Conservation (phyloP, 1,140 invertebrate species). For the Drosophila arawakana region DNA sequence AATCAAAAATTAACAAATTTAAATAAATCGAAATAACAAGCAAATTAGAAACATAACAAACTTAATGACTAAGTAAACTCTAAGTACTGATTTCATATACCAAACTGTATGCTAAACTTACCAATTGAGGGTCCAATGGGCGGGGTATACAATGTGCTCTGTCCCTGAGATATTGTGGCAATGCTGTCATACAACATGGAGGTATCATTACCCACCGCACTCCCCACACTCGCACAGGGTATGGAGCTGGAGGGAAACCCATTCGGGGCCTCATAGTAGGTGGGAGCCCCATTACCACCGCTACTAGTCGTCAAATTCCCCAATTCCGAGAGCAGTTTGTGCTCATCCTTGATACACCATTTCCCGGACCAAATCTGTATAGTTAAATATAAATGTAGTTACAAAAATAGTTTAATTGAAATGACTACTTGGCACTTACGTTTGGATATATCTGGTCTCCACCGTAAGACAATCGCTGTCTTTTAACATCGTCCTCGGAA, state of each 20-base stretch:
- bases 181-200: constrained; percentile 89
- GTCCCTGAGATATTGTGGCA: constrained; percentile 90
- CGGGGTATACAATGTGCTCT: constrained; percentile 90
- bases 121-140: constrained; percentile 89
- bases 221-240: constrained; percentile 79
- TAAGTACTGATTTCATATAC: too few relatives aligned
- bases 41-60: background rate
- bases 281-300: constrained; percentile 66
- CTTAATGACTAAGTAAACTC: background rate
- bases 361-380: constrained; percentile 92
- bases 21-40: background rate
- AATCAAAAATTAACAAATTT: background rate
- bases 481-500: constrained; percentile 93
- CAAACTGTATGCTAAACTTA: constrained; percentile 83
- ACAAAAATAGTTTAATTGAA: background rate
- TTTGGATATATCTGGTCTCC: constrained; percentile 95
- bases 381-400: background rate
- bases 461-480: constrained; percentile 93
- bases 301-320: constrained; percentile 86
- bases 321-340: constrained; percentile 92
- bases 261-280: constrained; percentile 88
- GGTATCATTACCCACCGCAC: constrained; percentile 57
- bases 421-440: constrained; percentile 87
- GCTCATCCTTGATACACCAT: constrained; percentile 95
- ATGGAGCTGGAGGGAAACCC: constrained; percentile 86